Percentiles rank a stretch among this genome's conserved stretches.
phyloP scores from a whole-genome alignment of 1,140 invertebrate species.

The Drosophila ficusphila region DNA sequence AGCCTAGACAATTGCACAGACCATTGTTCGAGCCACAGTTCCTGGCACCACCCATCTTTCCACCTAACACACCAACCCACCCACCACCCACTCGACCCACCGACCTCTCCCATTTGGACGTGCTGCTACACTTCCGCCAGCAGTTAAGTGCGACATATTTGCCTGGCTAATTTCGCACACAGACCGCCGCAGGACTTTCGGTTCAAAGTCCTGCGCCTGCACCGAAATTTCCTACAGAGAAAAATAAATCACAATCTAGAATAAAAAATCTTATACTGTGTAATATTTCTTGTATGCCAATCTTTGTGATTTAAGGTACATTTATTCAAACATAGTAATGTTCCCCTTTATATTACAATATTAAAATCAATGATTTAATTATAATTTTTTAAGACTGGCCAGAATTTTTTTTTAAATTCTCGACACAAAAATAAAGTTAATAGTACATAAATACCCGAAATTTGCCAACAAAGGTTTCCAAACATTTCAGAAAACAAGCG shows the following conservation, averaged over 20 bases:
- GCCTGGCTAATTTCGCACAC: slow-evolving; percentile 72
- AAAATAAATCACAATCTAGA: background rate
- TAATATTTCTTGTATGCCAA: too few species aligned
- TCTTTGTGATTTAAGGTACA: too few species aligned
- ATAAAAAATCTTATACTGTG: too few species aligned
- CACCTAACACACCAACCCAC: background rate
- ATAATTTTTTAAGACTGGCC: too few species aligned
- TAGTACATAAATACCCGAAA: too few species aligned
- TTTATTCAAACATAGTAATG: too few species aligned
- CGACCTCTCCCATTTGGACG: slow-evolving; percentile 25
- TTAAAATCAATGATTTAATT: too few species aligned
- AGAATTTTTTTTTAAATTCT: too few species aligned
- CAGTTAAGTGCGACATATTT: slow-evolving; percentile 81
- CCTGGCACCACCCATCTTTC: slow-evolving; percentile 2
- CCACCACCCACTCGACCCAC: background rate
- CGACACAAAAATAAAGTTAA: too few species aligned
- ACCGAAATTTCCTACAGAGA: background rate
- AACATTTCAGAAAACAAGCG: too few species aligned
- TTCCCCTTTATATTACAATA: too few species aligned
- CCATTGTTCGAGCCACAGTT: slow-evolving; percentile 36
- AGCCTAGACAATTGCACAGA: slow-evolving; percentile 66
- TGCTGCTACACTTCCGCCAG: slow-evolving; percentile 59
- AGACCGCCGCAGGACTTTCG: slow-evolving; percentile 57
- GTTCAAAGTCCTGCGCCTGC: slow-evolving; percentile 52
- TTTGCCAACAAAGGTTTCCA: too few species aligned